Conservation (phyloP, 2,888 invertebrate species). For the Carabus problematicus region DNA sequence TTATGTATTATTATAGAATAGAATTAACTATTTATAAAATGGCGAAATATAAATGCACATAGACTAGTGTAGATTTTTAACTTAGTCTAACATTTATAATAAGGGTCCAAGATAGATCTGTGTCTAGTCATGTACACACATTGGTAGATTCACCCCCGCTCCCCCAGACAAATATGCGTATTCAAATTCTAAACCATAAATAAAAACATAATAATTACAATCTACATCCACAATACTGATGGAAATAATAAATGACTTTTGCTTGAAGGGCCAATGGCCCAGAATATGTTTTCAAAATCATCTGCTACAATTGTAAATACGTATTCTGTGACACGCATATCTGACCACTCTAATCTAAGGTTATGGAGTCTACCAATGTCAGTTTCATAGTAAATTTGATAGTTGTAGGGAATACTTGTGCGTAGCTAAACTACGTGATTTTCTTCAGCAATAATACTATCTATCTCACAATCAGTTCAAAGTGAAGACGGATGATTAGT, state of each 20-base stretch:
- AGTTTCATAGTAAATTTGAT: conserved; percentile 10
- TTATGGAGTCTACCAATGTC: conserved; percentile 34
- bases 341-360: too few species aligned
- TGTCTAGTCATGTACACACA: conserved; percentile 18
- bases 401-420: conserved; percentile 23
- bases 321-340: too few species aligned
- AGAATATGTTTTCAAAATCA: too few species aligned
- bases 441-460: conserved; percentile 35
- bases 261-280: too few species aligned
- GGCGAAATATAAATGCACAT: too few species aligned
- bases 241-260: background rate
- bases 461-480: conserved; percentile 14
- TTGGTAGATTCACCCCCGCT: conserved; percentile 31
- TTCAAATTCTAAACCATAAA: conserved; percentile 37
- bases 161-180: conserved; percentile 30
- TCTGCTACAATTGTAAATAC: too few species aligned
- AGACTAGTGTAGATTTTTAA: conserved; percentile 30
- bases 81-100: conserved; percentile 15
- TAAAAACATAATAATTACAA: background rate
- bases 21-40: too few species aligned
- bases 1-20: too few species aligned
- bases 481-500: background rate
- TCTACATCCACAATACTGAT: background rate
- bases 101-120: conserved; percentile 13
- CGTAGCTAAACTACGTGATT: conserved; percentile 28